These are phyloP conservation scores for Eptesicus fuscus DNA, from an alignment of 2,113 vertebrate genomes.

Conservation along the genomic window DNA sequence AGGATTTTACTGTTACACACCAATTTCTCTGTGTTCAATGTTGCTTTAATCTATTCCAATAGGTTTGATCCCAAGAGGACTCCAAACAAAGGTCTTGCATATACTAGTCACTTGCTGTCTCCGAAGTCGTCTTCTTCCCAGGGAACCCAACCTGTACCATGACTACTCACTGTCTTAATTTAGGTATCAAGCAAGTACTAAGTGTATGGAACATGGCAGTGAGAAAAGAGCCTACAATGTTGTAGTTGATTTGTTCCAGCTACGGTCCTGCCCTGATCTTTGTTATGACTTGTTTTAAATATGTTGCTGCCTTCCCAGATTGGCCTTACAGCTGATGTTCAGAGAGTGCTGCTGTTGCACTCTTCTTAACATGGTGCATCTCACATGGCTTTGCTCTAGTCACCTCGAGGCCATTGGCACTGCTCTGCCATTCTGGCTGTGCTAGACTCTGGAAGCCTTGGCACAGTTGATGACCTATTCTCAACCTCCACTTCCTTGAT, in stretches of 20 bases:
- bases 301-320: background rate
- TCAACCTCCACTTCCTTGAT: background rate
- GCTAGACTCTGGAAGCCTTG: background rate
- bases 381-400: background rate
- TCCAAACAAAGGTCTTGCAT: background rate
- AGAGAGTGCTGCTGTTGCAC: too few relatives aligned
- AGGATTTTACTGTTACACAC: background rate
- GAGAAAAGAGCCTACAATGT: background rate
- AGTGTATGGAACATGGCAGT: background rate
- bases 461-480: background rate
- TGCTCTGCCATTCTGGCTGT: background rate
- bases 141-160: background rate
- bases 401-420: background rate
- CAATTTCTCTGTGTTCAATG: background rate
- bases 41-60: background rate
- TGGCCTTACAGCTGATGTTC: background rate
- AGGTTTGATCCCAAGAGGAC: background rate
- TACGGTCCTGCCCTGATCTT: background rate
- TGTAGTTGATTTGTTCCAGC: too few relatives aligned
- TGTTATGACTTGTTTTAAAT: background rate
- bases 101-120: background rate
- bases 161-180: background rate
- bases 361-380: background rate
- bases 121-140: background rate
- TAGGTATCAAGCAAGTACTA: background rate